Percentiles rank a stretch among this genome's conserved stretches.
These are phyloP conservation scores for Holothuria scabra DNA, from an alignment of 53 echinoderm and acorn worm species.

Conservation along the genomic window DNA sequence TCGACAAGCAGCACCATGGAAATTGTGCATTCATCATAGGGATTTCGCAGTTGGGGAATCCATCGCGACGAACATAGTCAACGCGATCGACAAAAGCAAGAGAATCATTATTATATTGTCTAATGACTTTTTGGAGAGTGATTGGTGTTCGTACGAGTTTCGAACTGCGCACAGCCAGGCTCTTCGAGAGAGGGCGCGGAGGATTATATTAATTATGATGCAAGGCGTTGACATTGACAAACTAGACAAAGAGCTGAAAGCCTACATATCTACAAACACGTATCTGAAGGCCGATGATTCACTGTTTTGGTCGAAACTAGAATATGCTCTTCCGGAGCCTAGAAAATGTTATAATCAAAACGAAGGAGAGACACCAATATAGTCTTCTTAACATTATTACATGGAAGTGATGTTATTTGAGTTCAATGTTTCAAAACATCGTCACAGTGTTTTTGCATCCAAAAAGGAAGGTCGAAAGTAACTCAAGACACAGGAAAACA, in stretches of 20 bases:
- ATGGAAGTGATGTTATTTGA: too few relatives aligned
- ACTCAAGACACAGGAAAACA: too few relatives aligned
- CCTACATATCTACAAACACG: conserved; percentile 71
- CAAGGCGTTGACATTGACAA: conserved; percentile 45
- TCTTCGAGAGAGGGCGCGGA: conserved; percentile 51
- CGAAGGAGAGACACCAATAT: too few relatives aligned
- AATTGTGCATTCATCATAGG: conserved; percentile 69
- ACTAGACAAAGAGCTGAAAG: conserved; percentile 69
- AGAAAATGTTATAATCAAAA: too few relatives aligned
- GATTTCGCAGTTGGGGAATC: conserved; percentile 77
- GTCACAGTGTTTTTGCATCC: too few relatives aligned
- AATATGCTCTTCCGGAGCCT: conserved; percentile 68
- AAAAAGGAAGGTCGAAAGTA: too few relatives aligned
- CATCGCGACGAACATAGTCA: conserved; percentile 72
- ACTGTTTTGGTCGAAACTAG: conserved; percentile 69
- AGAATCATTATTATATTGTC: conserved; percentile 67
- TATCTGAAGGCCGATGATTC: conserved; percentile 65
- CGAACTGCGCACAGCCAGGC: conserved; percentile 69
- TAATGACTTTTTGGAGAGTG: conserved; percentile 66
- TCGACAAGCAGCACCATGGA: conserved; percentile 60
- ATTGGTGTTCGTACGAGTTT: conserved; percentile 84
- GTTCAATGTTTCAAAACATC: too few relatives aligned
- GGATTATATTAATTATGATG: conserved; percentile 62
- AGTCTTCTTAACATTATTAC: too few relatives aligned
- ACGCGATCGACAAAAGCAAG: conserved; percentile 67